Base-by-base conservation (phyloP, 2,888 invertebrate genomes). In the Eurois occulta region DNA sequence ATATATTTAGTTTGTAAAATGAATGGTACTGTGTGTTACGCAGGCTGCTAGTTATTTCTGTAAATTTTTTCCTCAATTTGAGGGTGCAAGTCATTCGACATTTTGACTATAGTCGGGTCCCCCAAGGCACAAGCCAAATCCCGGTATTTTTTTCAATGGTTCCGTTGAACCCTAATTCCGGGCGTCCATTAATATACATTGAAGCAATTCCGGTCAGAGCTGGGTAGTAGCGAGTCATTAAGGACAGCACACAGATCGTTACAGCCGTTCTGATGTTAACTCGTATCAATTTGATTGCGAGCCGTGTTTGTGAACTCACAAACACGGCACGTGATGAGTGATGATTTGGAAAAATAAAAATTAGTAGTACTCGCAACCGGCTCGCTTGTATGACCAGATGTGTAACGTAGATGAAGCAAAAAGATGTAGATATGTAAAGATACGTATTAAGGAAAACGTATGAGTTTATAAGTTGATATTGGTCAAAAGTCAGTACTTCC, bases 171-270 rank as follows among this genome's bases (percentile, higher is more conserved):
- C 52, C 60, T 43, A 77, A 80, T 85, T 74, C 41, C 48, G 55
- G 69, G n/a, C n/a, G 13, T 41, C 74, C 77, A 88, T 86, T 80
- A 84, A 83, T 81, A 74, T 77, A 85, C 55, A 86, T 79, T 66
- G 67, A 64, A 64, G 67, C 75, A 64, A 85, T 86, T 84, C 55
- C 66, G 72, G 65, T 16, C 55, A 65, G 73, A 72, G 24, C 46
- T 62, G 69, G 77, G 62, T 62, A 62, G 67, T 68, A 85, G 72
- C 85, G 75, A 80, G 81, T 77, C 84, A 83, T 86, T 85, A 84
- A 70, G 81, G 80, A 35, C 66, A 72, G 38, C 62, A 74, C 70
- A 72, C 69, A 46, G 71, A 68, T 77, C 72, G 80, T 85, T 78
- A 79, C 48, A 24, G 46, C 13, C 6, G 62, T 69, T 28, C 11